These are phyloP conservation scores for Porites evermanni DNA, from an alignment of 92 coral and sea anemone species.

Conservation along the genomic window DNA sequence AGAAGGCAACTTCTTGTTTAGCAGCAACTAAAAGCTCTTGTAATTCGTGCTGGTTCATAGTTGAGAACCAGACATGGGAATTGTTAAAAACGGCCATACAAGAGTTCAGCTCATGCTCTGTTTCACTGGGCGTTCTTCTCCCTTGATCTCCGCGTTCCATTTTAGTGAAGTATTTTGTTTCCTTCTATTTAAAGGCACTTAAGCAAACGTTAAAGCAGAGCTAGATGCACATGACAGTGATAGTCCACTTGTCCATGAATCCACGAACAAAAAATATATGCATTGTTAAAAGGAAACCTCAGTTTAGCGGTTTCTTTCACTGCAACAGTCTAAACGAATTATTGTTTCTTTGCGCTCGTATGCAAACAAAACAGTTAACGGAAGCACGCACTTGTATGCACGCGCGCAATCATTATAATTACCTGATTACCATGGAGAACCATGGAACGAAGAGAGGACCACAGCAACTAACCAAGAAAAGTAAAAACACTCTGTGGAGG, in stretches of 20 bases:
- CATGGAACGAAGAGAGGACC: no score
- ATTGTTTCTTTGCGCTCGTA: neutral
- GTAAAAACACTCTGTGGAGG: no score
- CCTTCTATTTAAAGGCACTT: no score
- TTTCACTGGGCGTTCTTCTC: conserved; percentile 7
- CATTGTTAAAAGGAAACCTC: neutral
- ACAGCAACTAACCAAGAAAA: no score
- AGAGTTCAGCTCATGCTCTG: conserved; percentile 22
- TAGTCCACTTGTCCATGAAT: no score
- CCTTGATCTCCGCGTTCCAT: neutral
- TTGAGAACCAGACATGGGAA: conserved; percentile 1
- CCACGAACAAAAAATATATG: neutral
- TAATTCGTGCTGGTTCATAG: neutral
- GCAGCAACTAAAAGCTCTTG: neutral
- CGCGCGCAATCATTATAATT: neutral
- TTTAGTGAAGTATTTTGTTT: neutral
- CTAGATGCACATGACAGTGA: no score
- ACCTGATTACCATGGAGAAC: neutral
- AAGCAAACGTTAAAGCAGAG: no score
- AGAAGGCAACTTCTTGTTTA: conserved; percentile 2
- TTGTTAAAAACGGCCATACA: conserved; percentile 18
- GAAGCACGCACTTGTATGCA: neutral
- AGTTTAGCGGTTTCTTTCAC: neutral
- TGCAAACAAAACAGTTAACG: conserved; percentile 11
- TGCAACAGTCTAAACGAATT: neutral